phyloP scores from a whole-genome alignment of 2,113 vertebrate species.

The Rostratula benghalensis region DNA sequence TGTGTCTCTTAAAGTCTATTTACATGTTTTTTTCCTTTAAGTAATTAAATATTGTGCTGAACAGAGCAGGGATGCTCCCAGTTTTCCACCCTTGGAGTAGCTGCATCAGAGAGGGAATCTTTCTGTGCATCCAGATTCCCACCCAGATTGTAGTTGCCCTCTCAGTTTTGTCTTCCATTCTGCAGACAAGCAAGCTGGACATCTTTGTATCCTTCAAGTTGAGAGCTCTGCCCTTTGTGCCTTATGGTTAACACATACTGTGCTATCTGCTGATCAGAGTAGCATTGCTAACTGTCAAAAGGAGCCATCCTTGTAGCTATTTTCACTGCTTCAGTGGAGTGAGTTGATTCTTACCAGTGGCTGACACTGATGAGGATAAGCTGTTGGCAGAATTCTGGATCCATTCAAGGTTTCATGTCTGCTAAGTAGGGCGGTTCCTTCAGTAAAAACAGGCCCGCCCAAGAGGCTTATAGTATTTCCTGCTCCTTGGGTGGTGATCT shows the following conservation, averaged over 20 bases:
- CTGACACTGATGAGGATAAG: background rate
- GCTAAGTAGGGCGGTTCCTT: background rate
- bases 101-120: background rate
- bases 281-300: background rate
- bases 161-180: background rate
- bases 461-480: background rate
- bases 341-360: background rate
- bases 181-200: background rate
- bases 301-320: background rate
- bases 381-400: background rate
- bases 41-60: slow-evolving; percentile 29
- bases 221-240: background rate
- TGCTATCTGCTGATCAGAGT: background rate
- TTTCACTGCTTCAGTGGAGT: background rate
- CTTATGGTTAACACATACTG: background rate
- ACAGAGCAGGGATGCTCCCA: background rate
- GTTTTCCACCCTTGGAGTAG: background rate
- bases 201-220: background rate
- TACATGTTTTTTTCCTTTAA: slow-evolving; percentile 37
- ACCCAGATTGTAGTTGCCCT: background rate
- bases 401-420: background rate
- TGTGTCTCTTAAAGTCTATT: slow-evolving; percentile 42
- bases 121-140: background rate
- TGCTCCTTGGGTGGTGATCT: slow-evolving; percentile 55
- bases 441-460: slow-evolving; percentile 8